Conservation (phyloP, 2,113 vertebrate genomes). For the Pseudonaja textilis region DNA sequence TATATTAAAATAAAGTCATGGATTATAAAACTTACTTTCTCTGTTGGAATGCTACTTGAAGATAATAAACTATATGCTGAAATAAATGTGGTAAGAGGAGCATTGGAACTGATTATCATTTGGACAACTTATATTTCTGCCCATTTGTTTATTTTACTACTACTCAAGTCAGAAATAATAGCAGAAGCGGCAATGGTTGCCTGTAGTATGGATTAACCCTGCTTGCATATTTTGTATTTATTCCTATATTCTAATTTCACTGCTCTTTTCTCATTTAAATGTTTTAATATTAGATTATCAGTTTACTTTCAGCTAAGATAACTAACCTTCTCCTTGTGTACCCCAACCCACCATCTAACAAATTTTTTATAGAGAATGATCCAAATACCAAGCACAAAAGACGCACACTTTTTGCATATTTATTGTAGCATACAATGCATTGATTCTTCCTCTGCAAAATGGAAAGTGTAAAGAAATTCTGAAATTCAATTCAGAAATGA, state of each 20-base stretch:
- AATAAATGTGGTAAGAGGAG: conserved; percentile 36
- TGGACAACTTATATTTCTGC: conserved; percentile 40
- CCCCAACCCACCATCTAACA: not conserved
- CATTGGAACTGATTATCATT: not conserved
- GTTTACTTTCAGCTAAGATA: not conserved
- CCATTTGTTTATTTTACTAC: conserved; percentile 44
- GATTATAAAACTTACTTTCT: conserved; percentile 41
- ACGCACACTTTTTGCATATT: conserved; percentile 43
- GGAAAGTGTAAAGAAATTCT: conserved; percentile 38
- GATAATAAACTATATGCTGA: conserved; percentile 49
- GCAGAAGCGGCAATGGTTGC: not conserved
- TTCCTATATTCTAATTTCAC: not conserved
- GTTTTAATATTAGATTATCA: not conserved
- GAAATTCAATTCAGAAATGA: conserved; percentile 21
- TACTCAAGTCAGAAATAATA: conserved; percentile 24
- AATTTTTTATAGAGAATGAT: conserved; percentile 44
- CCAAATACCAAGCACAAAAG: conserved; percentile 56
- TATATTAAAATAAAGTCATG: conserved; percentile 58
- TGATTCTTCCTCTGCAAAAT: conserved; percentile 47
- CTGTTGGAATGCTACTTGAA: conserved; percentile 34
- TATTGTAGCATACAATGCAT: conserved; percentile 57
- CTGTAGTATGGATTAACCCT: conserved; percentile 4
- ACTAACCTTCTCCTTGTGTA: not conserved
- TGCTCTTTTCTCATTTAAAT: conserved; percentile 16
- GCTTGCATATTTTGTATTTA: conserved; percentile 28